Evolutionary conservation across 2,113 vertebrate genomes (phyloP).

Genomic region (Osmerus mordax): DNA sequence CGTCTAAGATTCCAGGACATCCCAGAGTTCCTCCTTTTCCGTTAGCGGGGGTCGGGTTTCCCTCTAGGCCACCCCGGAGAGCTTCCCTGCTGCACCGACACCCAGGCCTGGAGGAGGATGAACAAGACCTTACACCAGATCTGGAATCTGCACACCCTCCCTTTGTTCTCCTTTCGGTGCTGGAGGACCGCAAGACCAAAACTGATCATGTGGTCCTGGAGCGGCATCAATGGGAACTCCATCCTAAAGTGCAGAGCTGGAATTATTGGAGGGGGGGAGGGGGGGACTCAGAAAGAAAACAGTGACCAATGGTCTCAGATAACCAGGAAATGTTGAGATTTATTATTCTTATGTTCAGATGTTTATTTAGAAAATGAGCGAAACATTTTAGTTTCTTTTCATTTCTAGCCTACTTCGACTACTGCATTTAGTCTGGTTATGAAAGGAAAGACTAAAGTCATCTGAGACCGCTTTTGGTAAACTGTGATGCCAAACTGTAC

Average conservation of each 20-base stretch:
- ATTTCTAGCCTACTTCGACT: neutral
- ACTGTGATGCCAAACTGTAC: neutral
- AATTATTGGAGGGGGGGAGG: neutral
- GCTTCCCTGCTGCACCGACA: neutral
- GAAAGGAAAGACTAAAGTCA: neutral
- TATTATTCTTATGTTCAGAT: neutral
- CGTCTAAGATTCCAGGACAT: slow-evolving; percentile 28
- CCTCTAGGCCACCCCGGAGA: neutral
- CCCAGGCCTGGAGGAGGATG: neutral
- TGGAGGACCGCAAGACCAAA: too few relatives aligned
- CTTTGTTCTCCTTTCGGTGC: too few relatives aligned
- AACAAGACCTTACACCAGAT: too few relatives aligned
- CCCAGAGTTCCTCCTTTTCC: slow-evolving; percentile 18
- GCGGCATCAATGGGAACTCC: neutral
- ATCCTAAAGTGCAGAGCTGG: neutral
- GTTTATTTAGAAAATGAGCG: neutral
- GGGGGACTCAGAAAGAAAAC: neutral
- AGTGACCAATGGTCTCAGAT: neutral
- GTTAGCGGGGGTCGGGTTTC: slow-evolving; percentile 11
- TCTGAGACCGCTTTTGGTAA: neutral
- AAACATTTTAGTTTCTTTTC: neutral
- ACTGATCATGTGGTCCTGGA: too few relatives aligned
- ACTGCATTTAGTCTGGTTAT: neutral
- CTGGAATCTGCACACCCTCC: too few relatives aligned
- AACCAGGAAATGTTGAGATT: neutral